Percentiles rank a stretch among this genome's conserved stretches.
phyloP scores from a whole-genome alignment of 1,140 invertebrate species.

The Rhyacophila brunnea region DNA sequence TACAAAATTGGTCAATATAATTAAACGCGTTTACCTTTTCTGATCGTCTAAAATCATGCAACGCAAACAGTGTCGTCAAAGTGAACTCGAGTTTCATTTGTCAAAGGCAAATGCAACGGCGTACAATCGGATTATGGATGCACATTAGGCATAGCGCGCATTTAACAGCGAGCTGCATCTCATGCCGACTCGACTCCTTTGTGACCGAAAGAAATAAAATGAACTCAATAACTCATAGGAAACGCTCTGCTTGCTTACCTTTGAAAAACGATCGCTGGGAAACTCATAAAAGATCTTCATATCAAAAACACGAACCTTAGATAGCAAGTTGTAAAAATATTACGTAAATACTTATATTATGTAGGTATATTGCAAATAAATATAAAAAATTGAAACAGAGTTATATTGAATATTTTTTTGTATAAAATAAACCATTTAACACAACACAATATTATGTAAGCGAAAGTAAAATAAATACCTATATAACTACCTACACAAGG shows the following conservation, averaged over 20 bases:
- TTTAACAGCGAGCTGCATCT: neutral
- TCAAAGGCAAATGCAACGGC: slow-evolving; percentile 22
- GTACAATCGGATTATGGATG: slow-evolving; percentile 27
- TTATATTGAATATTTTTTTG: no score
- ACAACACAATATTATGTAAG: no score
- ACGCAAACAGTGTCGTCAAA: neutral
- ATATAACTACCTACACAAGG: no score
- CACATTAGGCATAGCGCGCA: slow-evolving; percentile 20
- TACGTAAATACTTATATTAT: no score
- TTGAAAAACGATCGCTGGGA: slow-evolving; percentile 3
- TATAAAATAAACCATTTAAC: no score
- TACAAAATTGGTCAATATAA: no score
- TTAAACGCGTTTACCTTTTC: neutral
- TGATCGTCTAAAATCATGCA: neutral
- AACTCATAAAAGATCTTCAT: neutral
- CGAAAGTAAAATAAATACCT: no score
- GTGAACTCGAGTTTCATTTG: slow-evolving; percentile 18
- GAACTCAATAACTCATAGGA: neutral
- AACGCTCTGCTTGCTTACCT: neutral
- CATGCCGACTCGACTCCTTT: neutral
- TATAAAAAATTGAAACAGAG: no score
- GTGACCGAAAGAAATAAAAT: neutral
- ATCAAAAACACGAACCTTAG: no score
- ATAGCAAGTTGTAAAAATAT: no score
- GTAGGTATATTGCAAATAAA: no score